These are phyloP conservation scores for Sparidentex hasta DNA, from an alignment of 2,797 vertebrate species.

Conservation along the genomic window DNA sequence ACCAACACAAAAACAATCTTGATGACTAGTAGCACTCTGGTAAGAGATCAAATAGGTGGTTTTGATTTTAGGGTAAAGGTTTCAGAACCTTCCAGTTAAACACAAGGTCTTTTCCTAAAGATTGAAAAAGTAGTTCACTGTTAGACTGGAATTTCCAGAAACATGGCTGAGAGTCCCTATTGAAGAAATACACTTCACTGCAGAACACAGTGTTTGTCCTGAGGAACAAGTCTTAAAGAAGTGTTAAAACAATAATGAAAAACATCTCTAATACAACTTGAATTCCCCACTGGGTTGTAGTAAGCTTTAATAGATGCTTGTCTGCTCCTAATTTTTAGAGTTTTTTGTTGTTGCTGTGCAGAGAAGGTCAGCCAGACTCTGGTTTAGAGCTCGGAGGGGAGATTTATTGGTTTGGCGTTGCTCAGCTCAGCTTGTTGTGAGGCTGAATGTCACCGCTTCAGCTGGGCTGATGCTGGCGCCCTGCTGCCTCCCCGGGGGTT, in stretches of 20 bases:
- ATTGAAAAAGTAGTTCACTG: not conserved
- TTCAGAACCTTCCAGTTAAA: not conserved
- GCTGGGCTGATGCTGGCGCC: constrained; percentile 52
- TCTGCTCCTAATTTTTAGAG: constrained; percentile 25
- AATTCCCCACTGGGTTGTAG: not conserved
- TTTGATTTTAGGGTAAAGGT: too few species aligned
- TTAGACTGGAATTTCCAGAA: constrained; percentile 15
- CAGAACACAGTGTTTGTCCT: not conserved
- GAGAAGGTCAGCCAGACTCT: constrained; percentile 66
- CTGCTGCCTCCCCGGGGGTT: constrained; percentile 51
- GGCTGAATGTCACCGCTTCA: constrained; percentile 74
- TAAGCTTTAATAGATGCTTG: not conserved
- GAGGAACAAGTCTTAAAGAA: not conserved
- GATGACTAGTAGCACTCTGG: too few species aligned
- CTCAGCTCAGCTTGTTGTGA: constrained; percentile 62
- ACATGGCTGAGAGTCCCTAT: constrained; percentile 11
- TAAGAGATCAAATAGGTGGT: too few species aligned
- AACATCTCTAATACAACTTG: not conserved
- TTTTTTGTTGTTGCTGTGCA: constrained; percentile 44
- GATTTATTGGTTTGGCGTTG: constrained; percentile 59
- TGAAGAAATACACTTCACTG: not conserved
- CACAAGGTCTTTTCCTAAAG: not conserved
- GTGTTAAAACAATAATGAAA: not conserved
- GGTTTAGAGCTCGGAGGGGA: constrained; percentile 42
- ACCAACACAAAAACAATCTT: too few species aligned